phyloP scores from a whole-genome alignment of 2,888 invertebrate species.

The Cremastinae sp. region DNA sequence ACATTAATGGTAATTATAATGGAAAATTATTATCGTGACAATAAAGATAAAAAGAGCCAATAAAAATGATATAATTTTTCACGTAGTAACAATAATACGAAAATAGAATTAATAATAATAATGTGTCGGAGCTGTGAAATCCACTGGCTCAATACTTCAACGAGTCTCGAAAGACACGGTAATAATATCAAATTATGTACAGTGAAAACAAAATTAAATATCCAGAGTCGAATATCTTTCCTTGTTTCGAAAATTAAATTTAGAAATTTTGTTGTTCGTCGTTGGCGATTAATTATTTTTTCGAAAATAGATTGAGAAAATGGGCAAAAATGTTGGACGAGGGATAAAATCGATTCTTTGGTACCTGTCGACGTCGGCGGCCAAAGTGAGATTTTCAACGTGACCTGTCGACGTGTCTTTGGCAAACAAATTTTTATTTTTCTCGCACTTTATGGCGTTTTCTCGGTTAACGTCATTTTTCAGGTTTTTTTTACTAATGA shows the following conservation, averaged over 20 bases:
- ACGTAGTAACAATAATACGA: conserved; percentile 6
- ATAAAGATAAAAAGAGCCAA: too few species aligned
- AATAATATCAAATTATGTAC: conserved; percentile 55
- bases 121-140: conserved; percentile 57
- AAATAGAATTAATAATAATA: conserved; percentile 52
- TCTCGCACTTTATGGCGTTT: conserved; percentile 1
- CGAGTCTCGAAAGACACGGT: conserved; percentile 54
- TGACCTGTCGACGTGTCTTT: conserved; percentile 61
- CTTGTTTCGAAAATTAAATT: conserved; percentile 24
- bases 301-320: conserved; percentile 43
- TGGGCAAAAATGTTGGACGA: conserved; percentile 49
- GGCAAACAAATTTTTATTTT: conserved; percentile 56
- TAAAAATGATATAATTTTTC: conserved; percentile 43
- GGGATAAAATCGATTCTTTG: conserved; percentile 62
- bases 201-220: conserved; percentile 46
- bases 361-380: conserved; percentile 56
- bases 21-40: too few species aligned
- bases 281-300: too few species aligned
- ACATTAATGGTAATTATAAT: conserved; percentile 24
- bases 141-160: conserved; percentile 52
- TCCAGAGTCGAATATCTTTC: conserved; percentile 51
- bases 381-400: conserved; percentile 43
- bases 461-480: conserved; percentile 7
- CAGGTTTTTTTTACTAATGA: conserved; percentile 23
- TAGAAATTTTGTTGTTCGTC: conserved; percentile 17